Conservation (phyloP, 2,888 invertebrate genomes). For the Protodeltote pygarga region DNA sequence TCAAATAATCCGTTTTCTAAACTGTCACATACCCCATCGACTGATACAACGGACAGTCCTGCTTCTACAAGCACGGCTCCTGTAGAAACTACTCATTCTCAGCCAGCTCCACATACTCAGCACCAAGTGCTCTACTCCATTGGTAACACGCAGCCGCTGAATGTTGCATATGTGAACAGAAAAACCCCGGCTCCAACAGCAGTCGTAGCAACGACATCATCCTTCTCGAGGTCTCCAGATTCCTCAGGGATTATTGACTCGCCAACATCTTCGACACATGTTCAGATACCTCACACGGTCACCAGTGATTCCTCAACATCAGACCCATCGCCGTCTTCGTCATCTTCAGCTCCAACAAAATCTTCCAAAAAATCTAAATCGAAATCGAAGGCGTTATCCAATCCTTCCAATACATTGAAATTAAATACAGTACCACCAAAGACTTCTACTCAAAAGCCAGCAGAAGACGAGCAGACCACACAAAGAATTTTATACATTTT, state of each 20-base stretch:
- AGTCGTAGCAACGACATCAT: conserved; percentile 69
- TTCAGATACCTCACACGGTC: conserved; percentile 66
- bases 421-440: conserved; percentile 88
- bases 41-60: conserved; percentile 66
- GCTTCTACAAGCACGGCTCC: conserved; percentile 58
- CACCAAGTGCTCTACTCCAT: conserved; percentile 79
- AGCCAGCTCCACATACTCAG: conserved; percentile 62
- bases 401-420: conserved; percentile 87
- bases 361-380: conserved; percentile 81
- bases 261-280: conserved; percentile 67
- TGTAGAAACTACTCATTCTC: conserved; percentile 24
- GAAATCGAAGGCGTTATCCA: conserved; percentile 86
- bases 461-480: conserved; percentile 93
- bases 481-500: conserved; percentile 93
- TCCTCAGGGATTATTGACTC: conserved; percentile 74
- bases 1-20: conserved; percentile 61
- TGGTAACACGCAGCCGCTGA: conserved; percentile 71
- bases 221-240: conserved; percentile 76
- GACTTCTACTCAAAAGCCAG: conserved; percentile 89
- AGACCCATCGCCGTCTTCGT: no score
- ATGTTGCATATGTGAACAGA: conserved; percentile 77
- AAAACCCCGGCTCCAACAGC: conserved; percentile 72
- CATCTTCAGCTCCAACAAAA: conserved; percentile 61
- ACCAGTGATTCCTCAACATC: conserved; percentile 66
- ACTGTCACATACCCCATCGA: conserved; percentile 58